Conservation (phyloP, 1,140 invertebrate genomes). For the Calliphora vicina region DNA sequence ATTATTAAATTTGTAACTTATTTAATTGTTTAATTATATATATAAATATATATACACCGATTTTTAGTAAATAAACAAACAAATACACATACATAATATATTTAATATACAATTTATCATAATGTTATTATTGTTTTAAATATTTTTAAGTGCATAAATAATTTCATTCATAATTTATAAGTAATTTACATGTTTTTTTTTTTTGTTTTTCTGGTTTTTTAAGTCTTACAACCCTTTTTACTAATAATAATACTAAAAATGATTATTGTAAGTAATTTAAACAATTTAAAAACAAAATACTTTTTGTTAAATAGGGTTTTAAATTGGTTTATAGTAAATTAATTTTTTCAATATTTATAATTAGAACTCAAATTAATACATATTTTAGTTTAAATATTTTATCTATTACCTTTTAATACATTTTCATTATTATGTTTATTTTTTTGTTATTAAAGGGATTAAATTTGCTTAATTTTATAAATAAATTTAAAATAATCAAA, state of each 20-base stretch:
- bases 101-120: neutral
- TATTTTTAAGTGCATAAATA: neutral
- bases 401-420: too few relatives aligned
- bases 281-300: neutral
- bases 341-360: too few relatives aligned
- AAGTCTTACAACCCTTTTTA: conserved; percentile 34
- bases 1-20: neutral
- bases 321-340: too few relatives aligned
- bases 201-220: conserved; percentile 30
- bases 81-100: neutral
- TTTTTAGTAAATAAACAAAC: neutral
- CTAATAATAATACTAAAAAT: conserved; percentile 24
- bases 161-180: neutral
- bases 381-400: too few relatives aligned
- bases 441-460: too few relatives aligned
- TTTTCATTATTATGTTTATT: too few relatives aligned
- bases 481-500: too few relatives aligned
- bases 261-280: neutral
- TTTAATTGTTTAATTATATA: neutral
- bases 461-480: too few relatives aligned
- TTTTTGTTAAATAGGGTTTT: neutral
- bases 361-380: too few relatives aligned
- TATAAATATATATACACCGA: neutral
- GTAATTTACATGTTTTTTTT: conserved; percentile 3
- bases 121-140: neutral